Conservation (phyloP, 2,113 vertebrate species). For the Zosterops hypoxanthus region DNA sequence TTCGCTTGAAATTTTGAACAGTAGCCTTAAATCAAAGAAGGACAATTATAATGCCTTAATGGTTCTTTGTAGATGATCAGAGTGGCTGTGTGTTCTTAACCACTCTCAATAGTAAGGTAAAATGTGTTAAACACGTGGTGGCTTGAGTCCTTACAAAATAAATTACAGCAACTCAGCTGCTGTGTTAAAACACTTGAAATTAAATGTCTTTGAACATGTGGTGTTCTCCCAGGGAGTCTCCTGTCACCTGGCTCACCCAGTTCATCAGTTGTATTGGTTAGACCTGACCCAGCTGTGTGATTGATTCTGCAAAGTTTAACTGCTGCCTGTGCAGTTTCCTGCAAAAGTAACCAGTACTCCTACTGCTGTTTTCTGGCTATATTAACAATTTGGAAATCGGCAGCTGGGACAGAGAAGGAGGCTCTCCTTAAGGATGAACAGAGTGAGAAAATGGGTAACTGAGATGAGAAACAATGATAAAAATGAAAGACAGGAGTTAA, state of each 20-base stretch:
- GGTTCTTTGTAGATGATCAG: not conserved
- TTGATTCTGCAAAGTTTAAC: not conserved
- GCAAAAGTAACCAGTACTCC: not conserved
- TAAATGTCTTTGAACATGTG: not conserved
- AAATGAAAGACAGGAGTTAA: not conserved
- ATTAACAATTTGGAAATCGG: not conserved
- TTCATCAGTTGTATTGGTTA: not conserved
- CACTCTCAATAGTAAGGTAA: not conserved
- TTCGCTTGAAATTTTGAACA: not conserved
- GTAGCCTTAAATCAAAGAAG: not conserved
- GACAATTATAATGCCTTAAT: not conserved
- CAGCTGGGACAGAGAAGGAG: not conserved
- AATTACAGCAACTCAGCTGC: not conserved
- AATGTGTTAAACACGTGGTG: not conserved
- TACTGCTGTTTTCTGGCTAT: not conserved
- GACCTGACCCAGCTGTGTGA: not conserved
- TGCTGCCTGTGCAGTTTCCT: not conserved
- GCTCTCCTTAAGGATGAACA: not conserved
- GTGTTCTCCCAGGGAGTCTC: not conserved
- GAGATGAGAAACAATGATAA: not conserved
- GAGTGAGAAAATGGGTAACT: not conserved
- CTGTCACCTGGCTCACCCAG: not conserved
- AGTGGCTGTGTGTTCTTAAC: not conserved
- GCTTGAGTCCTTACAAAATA: not conserved
- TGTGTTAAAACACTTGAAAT: not conserved